Evolutionary conservation across 2,797 vertebrate genomes (phyloP).

Genomic region (Phyllotis vaccarum): DNA sequence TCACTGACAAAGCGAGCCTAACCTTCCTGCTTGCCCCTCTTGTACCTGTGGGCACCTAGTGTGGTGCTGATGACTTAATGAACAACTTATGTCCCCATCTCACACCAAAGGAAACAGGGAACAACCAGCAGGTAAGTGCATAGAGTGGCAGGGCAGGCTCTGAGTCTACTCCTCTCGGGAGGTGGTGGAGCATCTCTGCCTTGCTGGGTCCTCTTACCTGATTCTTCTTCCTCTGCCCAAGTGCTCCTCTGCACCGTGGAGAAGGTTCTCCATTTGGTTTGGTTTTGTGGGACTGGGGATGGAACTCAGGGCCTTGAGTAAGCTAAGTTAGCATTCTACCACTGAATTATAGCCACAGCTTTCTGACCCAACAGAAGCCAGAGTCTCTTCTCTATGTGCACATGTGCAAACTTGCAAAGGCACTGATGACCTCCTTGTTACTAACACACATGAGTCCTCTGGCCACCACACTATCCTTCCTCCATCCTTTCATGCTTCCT

Average conservation of each 20-base stretch:
- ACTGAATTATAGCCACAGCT: not conserved
- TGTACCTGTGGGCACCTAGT: not conserved
- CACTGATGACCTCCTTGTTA: not conserved
- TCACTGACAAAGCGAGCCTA: not conserved
- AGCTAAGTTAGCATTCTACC: not conserved
- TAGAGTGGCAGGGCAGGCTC: not conserved
- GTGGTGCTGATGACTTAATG: not conserved
- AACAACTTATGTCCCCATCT: not conserved
- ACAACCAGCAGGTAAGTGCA: accelerated
- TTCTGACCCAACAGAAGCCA: not conserved
- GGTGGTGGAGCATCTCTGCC: not conserved
- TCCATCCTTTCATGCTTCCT: not conserved
- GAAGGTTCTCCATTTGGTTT: too few species aligned
- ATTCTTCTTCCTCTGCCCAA: not conserved
- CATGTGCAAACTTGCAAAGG: not conserved
- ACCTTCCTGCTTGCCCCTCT: not conserved
- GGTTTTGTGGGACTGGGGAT: not conserved
- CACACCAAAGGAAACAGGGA: not conserved
- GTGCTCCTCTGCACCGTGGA: not conserved
- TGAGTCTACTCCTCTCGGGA: too few species aligned
- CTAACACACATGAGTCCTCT: not conserved
- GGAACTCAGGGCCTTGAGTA: not conserved
- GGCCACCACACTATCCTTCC: not conserved
- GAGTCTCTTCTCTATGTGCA: not conserved
- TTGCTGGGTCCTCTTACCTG: not conserved